Percentiles rank a stretch among this genome's conserved stretches.
Evolutionary conservation across 2,888 invertebrate genomes (phyloP).

Genomic region (Temnothorax unifasciatus): DNA sequence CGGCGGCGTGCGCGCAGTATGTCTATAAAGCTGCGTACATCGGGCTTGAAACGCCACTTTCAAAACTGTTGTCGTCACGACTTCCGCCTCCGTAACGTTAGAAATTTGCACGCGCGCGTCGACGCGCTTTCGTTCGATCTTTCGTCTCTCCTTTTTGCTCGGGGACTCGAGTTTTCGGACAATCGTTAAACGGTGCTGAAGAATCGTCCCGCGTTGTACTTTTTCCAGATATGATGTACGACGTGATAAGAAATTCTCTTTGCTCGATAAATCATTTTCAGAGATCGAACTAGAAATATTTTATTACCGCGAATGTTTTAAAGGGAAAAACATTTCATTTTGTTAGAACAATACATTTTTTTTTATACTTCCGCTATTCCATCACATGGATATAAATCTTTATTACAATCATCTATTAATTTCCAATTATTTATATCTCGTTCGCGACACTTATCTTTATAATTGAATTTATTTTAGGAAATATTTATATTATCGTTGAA

Average conservation of each 20-base stretch:
- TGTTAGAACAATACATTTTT: conserved; percentile 7
- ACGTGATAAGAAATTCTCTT: conserved; percentile 31
- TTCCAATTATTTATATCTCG: not conserved
- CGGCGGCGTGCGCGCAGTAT: conserved; percentile 68
- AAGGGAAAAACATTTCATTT: not conserved
- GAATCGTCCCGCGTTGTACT: conserved; percentile 21
- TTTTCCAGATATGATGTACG: conserved; percentile 21
- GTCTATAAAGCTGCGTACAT: conserved; percentile 76
- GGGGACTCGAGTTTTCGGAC: conserved; percentile 6
- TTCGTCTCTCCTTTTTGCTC: conserved; percentile 20
- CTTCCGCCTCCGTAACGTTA: conserved; percentile 57
- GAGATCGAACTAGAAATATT: conserved; percentile 42
- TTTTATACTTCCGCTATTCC: not conserved
- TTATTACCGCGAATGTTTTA: conserved; percentile 29
- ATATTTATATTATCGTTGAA: not conserved
- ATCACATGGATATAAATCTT: not conserved
- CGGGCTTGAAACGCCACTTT: conserved; percentile 69
- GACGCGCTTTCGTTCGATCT: conserved; percentile 50
- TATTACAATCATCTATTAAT: not conserved
- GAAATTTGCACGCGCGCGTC: conserved; percentile 64
- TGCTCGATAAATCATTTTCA: conserved; percentile 35
- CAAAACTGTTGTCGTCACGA: conserved; percentile 70
- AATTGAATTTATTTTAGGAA: not conserved
- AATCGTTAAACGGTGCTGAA: conserved; percentile 26
- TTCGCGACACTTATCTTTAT: not conserved